Evolutionary conservation across 2,888 invertebrate species (phyloP).

Genomic region (Perizoma flavofasciatum): DNA sequence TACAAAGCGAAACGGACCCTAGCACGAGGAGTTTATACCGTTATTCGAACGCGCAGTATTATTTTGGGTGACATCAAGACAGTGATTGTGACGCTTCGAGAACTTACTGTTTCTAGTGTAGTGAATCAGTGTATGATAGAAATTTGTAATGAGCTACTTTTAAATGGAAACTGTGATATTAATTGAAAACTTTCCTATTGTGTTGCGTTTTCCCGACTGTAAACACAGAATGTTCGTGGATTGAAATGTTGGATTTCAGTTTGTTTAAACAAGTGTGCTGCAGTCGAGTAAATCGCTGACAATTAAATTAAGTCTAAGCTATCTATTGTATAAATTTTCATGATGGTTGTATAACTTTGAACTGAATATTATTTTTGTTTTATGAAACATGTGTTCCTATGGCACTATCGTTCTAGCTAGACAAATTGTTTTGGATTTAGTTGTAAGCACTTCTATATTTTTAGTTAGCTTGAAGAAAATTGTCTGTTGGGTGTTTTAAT

Average conservation of each 20-base stretch:
- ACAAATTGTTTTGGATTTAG: conserved; percentile 5
- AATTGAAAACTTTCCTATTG: conserved; percentile 76
- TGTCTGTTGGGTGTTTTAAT: too few species aligned
- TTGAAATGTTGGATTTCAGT: conserved; percentile 21
- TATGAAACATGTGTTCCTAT: not conserved
- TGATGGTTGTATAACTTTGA: conserved; percentile 1
- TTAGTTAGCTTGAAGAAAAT: conserved; percentile 3
- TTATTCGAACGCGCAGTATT: conserved; percentile 87
- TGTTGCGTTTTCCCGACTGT: conserved; percentile 64
- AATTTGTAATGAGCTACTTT: conserved; percentile 78
- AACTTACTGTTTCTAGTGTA: conserved; percentile 85
- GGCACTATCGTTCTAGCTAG: conserved; percentile 3
- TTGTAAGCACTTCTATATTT: not conserved
- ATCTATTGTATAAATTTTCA: conserved; percentile 19
- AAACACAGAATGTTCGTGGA: conserved; percentile 51
- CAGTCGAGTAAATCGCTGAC: conserved; percentile 6
- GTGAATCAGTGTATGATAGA: conserved; percentile 57
- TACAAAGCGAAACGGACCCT: conserved; percentile 79
- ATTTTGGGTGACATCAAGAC: conserved; percentile 90
- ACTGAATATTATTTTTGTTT: not conserved
- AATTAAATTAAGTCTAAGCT: conserved; percentile 8
- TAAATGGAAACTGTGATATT: conserved; percentile 82
- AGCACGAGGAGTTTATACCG: conserved; percentile 86
- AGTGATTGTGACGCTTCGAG: conserved; percentile 81
- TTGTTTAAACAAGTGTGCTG: conserved; percentile 7